Evolutionary conservation across 2,888 invertebrate species (phyloP).

Genomic region (Stegana nigrithorax): DNA sequence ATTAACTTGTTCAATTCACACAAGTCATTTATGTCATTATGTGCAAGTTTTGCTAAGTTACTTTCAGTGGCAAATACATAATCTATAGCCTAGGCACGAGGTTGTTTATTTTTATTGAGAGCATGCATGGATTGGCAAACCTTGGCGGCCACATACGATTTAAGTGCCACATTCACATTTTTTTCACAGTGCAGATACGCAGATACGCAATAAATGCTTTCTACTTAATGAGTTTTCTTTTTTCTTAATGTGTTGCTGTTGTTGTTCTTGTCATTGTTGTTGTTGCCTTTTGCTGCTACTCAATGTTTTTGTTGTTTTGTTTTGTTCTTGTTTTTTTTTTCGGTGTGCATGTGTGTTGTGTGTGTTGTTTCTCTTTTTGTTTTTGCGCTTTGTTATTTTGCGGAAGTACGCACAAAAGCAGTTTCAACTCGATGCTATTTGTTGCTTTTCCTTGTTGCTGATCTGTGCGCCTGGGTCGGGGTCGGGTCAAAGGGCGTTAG

Average conservation of each 20-base stretch:
- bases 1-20: too few species aligned
- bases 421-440: slow-evolving; percentile 7
- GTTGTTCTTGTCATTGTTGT: neutral
- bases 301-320: too few species aligned
- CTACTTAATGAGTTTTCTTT: slow-evolving; percentile 55
- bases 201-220: slow-evolving; percentile 59
- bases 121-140: too few species aligned
- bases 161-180: neutral
- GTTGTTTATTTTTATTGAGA: too few species aligned
- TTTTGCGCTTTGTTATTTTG: neutral
- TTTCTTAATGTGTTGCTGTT: neutral
- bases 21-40: too few species aligned
- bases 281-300: too few species aligned
- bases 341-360: neutral
- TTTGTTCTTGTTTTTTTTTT: neutral
- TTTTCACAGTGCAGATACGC: slow-evolving; percentile 28
- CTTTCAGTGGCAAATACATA: too few species aligned
- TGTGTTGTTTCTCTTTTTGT: neutral
- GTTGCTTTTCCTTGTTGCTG: neutral
- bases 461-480: neutral
- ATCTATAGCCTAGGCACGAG: neutral
- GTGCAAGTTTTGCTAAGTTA: too few species aligned
- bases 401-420: slow-evolving; percentile 5
- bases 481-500: slow-evolving; percentile 4
- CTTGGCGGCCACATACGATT: neutral